Percentiles rank a stretch among this genome's conserved stretches.
Conservation (phyloP, 2,888 invertebrate genomes). For the Abrostola triplasia region DNA sequence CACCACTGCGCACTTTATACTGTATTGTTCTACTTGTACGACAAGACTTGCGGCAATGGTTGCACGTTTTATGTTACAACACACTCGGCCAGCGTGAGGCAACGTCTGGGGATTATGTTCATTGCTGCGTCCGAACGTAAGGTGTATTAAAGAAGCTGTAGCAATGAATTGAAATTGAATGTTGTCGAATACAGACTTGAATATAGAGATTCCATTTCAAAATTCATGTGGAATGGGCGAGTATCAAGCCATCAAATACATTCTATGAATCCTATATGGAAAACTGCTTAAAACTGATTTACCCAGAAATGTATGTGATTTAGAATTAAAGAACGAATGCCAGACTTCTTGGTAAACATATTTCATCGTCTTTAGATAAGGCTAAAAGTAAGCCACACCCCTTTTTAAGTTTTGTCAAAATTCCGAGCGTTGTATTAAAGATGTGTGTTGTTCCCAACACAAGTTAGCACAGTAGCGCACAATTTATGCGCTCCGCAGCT, state of each 20-base stretch:
- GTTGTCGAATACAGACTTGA: not conserved
- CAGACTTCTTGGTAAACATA: no score
- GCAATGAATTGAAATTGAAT: not conserved
- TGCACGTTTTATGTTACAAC: slow-evolving; percentile 3
- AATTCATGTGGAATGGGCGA: no score
- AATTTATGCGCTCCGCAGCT: slow-evolving; percentile 33
- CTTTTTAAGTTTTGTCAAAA: not conserved
- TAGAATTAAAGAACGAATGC: no score
- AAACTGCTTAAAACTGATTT: no score
- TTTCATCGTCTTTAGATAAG: no score
- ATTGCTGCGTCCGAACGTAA: not conserved
- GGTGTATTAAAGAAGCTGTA: not conserved
- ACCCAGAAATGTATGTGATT: no score
- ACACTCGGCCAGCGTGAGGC: not conserved
- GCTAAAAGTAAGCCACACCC: no score
- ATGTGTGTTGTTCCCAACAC: slow-evolving; percentile 25
- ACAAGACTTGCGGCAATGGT: not conserved
- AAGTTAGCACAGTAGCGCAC: slow-evolving; percentile 24
- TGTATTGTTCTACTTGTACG: not conserved
- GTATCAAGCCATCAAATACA: no score
- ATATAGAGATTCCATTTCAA: no score
- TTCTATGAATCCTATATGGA: no score
- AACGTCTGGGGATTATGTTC: slow-evolving; percentile 4
- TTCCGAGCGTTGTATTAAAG: not conserved
- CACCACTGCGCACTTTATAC: slow-evolving; percentile 30